phyloP scores from a whole-genome alignment of 2,888 invertebrate genomes.

The Athalia cordata region DNA sequence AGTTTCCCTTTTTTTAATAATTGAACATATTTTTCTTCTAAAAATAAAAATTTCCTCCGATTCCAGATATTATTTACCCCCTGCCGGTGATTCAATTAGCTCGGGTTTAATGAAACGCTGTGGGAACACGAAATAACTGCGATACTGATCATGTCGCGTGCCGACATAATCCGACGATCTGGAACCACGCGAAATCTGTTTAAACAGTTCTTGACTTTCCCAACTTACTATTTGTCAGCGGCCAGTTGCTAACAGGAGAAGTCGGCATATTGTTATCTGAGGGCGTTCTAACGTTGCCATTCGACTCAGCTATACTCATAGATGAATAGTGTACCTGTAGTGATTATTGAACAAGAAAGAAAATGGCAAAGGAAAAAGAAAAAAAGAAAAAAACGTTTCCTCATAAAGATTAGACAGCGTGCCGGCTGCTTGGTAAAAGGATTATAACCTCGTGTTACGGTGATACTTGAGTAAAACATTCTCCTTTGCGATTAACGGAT shows the following conservation, averaged over 20 bases:
- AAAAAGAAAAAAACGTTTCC: not conserved
- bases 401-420: not conserved
- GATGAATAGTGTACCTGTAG: not conserved
- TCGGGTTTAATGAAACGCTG: not conserved
- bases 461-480: conserved; percentile 39
- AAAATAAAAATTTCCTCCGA: not conserved
- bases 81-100: not conserved
- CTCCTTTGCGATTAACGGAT: conserved; percentile 31
- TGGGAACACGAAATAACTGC: not conserved
- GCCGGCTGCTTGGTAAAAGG: not conserved
- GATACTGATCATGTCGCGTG: not conserved
- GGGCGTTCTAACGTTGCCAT: not conserved
- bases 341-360: conserved; percentile 17
- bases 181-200: no score
- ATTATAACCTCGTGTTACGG: conserved; percentile 11
- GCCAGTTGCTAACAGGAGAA: not conserved
- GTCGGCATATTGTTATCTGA: not conserved
- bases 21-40: no score
- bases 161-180: no score
- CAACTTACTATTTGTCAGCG: not conserved
- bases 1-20: no score
- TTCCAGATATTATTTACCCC: not conserved
- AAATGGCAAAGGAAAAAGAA: no score
- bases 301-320: not conserved
- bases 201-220: not conserved